Percentiles rank a stretch among this genome's conserved stretches.
These are phyloP conservation scores for Isichthys henryi DNA, from an alignment of 2,113 vertebrate genomes.

Conservation along the genomic window DNA sequence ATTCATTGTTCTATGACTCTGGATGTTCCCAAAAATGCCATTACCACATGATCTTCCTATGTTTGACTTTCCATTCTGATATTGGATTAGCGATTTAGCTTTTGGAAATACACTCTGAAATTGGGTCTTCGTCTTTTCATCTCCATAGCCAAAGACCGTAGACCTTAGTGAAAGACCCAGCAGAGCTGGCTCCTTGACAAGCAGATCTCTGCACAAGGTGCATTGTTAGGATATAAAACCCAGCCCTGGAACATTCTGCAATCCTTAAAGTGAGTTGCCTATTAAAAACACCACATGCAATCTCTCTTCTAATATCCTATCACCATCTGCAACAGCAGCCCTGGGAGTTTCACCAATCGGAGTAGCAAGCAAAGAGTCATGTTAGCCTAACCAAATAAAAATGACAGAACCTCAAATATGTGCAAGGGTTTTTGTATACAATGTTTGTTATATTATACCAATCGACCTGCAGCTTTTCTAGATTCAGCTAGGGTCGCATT, in stretches of 20 bases:
- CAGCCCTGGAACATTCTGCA: background rate
- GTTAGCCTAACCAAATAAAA: background rate
- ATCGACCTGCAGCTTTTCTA: background rate
- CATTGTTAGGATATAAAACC: background rate
- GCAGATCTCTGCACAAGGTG: background rate
- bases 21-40: background rate
- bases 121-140: background rate
- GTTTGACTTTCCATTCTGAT: background rate
- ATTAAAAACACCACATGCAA: background rate
- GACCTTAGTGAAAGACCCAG: background rate
- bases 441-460: background rate
- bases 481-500: background rate
- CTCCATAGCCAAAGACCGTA: background rate
- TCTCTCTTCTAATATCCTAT: background rate
- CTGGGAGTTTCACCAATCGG: background rate
- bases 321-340: background rate
- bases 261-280: background rate
- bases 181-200: background rate
- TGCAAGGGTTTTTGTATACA: background rate
- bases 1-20: background rate
- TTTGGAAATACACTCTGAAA: background rate
- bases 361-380: background rate
- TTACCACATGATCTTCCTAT: background rate
- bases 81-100: background rate
- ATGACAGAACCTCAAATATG: background rate